phyloP scores from a whole-genome alignment of 2,888 invertebrate genomes.

The Platycheirus albimanus region DNA sequence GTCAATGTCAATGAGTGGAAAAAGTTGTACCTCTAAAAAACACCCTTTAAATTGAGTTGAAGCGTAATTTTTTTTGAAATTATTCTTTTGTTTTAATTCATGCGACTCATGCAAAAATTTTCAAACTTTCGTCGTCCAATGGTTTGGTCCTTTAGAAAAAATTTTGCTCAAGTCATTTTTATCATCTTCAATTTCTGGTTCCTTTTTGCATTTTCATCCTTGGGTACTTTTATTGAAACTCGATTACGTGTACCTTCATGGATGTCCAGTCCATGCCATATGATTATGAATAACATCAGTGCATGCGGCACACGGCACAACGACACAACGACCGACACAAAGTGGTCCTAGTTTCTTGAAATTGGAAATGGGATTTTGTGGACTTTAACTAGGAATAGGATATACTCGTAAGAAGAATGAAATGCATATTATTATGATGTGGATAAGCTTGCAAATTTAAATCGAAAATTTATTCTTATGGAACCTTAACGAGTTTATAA shows the following conservation, averaged over 20 bases:
- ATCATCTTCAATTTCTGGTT: constrained; percentile 45
- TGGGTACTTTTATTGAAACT: constrained; percentile 60
- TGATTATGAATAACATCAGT: constrained; percentile 64
- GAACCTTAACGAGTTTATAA: not conserved
- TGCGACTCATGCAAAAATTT: too few species aligned
- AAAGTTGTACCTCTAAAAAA: too few species aligned
- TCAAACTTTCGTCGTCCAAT: too few species aligned
- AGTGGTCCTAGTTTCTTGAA: constrained; percentile 38
- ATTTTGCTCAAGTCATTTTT: constrained; percentile 30
- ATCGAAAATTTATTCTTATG: constrained; percentile 35
- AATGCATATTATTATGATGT: constrained; percentile 21
- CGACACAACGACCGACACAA: too few species aligned
- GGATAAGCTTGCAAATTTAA: constrained; percentile 29
- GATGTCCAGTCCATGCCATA: constrained; percentile 62
- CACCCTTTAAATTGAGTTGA: too few species aligned
- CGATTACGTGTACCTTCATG: constrained; percentile 61
- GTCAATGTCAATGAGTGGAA: too few species aligned
- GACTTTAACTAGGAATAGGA: constrained; percentile 48
- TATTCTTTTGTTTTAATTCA: too few species aligned
- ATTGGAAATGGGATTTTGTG: constrained; percentile 65
- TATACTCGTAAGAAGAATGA: constrained; percentile 22
- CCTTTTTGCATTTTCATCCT: constrained; percentile 11
- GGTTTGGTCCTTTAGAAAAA: constrained; percentile 7
- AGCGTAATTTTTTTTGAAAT: too few species aligned
- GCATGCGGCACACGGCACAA: constrained; percentile 42